phyloP scores from a whole-genome alignment of 2,888 invertebrate genomes.

The Euplagia quadripunctaria region DNA sequence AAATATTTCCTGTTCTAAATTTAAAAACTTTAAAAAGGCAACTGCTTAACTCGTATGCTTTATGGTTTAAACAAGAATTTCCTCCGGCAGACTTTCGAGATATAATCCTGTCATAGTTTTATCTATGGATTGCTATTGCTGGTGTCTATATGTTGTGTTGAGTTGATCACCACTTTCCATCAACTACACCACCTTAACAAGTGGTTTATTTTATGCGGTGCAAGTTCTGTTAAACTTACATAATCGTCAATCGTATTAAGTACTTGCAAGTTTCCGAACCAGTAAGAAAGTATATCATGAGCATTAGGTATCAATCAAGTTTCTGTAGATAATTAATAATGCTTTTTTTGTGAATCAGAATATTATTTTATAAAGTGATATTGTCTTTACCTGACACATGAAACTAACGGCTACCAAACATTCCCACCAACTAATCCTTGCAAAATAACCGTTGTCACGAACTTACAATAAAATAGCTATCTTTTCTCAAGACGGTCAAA shows the following conservation, averaged over 20 bases:
- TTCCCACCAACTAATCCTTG: slow-evolving; percentile 67
- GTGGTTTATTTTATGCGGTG: not conserved
- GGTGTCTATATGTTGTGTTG: too few species aligned
- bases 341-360: not conserved
- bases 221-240: not conserved
- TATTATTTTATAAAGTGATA: not conserved
- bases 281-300: not conserved
- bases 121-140: too few species aligned
- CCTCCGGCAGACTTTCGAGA: too few species aligned
- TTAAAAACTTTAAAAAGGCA: not conserved
- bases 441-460: slow-evolving; percentile 69
- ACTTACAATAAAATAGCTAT: slow-evolving; percentile 24
- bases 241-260: not conserved
- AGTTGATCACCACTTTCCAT: not conserved
- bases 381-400: slow-evolving; percentile 9
- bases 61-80: too few species aligned
- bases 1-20: not conserved
- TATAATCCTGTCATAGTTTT: too few species aligned
- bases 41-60: too few species aligned
- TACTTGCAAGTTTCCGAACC: not conserved
- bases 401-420: slow-evolving; percentile 28
- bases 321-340: not conserved
- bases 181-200: not conserved
- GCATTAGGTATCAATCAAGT: not conserved
- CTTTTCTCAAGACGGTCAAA: slow-evolving; percentile 61